Conservation (phyloP, 2,797 vertebrate genomes). For the Pipistrellus nathusii region DNA sequence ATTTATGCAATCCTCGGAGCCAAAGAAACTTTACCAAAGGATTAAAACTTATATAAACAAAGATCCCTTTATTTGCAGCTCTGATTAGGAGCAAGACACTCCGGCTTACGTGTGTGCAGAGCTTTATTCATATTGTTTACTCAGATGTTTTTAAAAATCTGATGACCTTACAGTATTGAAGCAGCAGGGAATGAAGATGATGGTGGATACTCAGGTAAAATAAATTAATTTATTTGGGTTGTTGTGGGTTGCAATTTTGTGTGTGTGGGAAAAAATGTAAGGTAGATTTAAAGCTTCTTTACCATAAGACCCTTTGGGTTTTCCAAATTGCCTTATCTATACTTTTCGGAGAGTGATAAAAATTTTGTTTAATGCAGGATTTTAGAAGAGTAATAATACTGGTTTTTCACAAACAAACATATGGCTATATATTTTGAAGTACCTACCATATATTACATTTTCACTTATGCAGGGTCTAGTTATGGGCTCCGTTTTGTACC, state of each 20-base stretch:
- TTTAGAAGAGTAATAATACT: background rate
- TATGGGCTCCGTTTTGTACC: background rate
- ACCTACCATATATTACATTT: background rate
- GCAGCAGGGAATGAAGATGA: background rate
- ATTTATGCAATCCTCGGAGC: conserved; percentile 62
- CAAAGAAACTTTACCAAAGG: conserved; percentile 72
- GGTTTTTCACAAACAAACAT: background rate
- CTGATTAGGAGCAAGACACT: background rate
- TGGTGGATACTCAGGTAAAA: conserved; percentile 70
- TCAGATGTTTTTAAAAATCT: background rate
- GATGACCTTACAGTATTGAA: background rate
- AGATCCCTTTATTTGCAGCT: conserved; percentile 62
- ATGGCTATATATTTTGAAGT: background rate
- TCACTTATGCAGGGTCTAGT: background rate
- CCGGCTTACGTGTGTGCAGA: background rate
- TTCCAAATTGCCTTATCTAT: background rate
- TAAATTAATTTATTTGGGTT: background rate
- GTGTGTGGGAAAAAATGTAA: background rate
- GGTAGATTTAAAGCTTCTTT: background rate
- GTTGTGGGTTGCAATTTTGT: background rate
- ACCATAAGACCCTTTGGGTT: background rate
- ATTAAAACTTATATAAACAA: conserved; percentile 79
- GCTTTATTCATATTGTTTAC: background rate
- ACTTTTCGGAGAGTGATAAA: background rate
- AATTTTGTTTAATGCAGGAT: background rate